Base-by-base conservation (phyloP, 2,888 invertebrate genomes). In the Taphrorychus bicolor region DNA sequence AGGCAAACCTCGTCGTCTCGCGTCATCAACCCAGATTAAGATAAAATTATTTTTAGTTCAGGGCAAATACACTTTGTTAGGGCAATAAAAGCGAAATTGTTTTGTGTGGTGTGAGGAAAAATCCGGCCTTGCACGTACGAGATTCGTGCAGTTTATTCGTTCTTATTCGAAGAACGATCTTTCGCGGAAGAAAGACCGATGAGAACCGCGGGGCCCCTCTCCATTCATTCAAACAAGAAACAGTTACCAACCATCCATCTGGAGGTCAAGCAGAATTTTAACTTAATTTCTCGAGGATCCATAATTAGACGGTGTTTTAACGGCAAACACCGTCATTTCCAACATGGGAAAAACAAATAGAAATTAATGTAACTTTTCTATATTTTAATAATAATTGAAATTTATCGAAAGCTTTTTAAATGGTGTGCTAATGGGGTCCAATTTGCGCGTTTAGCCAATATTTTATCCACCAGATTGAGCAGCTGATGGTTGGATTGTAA, bases 1-100 rank as follows among this genome's bases (percentile, higher is more conserved):
- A n/a, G n/a, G 49, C 49, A 51, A 59, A 59, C 51, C 59, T 59
- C 40, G 59, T 32, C 32, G 21, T 41, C 16, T 59, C 40, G 51
- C 59, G 59, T 22, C 21, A n/a, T 45, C 16, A 19, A 2, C 16
- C 17, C 51, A 41, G 59, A 59, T 59, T 59, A 59, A 51, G 59
- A 59, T 59, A 59, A 59, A 52, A 16, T 59, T 59, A 59, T 59
- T 59, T 59, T 59, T 59, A 59, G 59, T 59, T 59, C 59, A 51
- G 59, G 59, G 59, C 52, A 59, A 59, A 59, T 51, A 59, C 49
- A 49, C 17, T 32, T 49, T 45, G 18, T 49, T n/a, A 18, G 18
- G 18, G 49, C 49, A 1, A 49, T 49, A 49, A 49, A 49, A 49
- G 2, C 18, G 16, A 49, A 16, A 17, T 49, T 32, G 32, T 32